Evolutionary conservation across 2,797 vertebrate species (phyloP).

Genomic region (Sus cebifrons): DNA sequence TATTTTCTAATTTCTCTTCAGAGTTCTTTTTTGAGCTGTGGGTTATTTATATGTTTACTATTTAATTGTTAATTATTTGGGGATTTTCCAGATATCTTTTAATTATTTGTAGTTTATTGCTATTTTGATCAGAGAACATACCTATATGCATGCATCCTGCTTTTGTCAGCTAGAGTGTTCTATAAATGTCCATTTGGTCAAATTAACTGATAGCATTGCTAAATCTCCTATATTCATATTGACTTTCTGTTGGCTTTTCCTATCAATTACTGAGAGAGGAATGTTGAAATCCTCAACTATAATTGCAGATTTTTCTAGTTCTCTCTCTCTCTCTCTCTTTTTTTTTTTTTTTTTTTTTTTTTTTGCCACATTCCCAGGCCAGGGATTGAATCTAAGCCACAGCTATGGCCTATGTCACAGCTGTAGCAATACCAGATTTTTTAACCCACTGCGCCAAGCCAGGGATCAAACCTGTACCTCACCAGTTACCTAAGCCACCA

Average conservation of each 20-base stretch:
- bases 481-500: no score
- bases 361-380: no score
- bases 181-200: neutral
- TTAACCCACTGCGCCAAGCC: no score
- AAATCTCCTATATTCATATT: neutral
- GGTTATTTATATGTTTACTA: neutral
- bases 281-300: neutral
- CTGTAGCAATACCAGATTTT: no score
- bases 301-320: neutral
- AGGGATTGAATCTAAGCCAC: no score
- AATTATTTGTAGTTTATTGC: neutral
- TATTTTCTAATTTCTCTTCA: slow-evolving; percentile 6
- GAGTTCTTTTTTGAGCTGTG: neutral
- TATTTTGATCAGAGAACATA: neutral
- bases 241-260: neutral
- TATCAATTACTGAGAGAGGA: neutral
- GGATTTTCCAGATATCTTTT: neutral
- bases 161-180: neutral
- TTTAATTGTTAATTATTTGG: neutral
- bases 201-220: neutral
- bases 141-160: neutral
- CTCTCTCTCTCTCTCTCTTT: neutral
- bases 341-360: neutral
- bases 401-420: no score
- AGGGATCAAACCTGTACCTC: no score